phyloP scores from a whole-genome alignment of 2,888 invertebrate species.

The Lasiommata megera region DNA sequence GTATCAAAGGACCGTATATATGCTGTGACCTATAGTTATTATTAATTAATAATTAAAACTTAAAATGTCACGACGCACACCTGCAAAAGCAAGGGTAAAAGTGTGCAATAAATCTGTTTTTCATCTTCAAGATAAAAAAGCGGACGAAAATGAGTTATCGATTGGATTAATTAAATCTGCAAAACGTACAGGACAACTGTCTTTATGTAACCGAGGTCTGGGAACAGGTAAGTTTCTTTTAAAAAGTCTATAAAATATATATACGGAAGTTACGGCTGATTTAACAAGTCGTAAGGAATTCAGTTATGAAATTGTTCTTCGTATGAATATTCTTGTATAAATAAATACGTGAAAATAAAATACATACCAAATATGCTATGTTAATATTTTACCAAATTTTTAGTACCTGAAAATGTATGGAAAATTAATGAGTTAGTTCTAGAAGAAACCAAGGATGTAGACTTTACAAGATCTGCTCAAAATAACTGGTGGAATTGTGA shows the following conservation, averaged over 20 bases:
- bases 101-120: slow-evolving; percentile 80
- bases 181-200: slow-evolving; percentile 89
- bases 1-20: too few species aligned
- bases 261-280: slow-evolving; percentile 1
- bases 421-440: slow-evolving; percentile 85
- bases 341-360: too few species aligned
- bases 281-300: background rate
- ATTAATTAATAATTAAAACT: background rate
- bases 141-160: slow-evolving; percentile 86
- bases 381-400: slow-evolving; percentile 14
- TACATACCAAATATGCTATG: background rate
- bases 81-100: slow-evolving; percentile 60
- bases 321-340: background rate
- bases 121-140: slow-evolving; percentile 86
- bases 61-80: slow-evolving; percentile 59
- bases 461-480: slow-evolving; percentile 79
- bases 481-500: slow-evolving; percentile 93
- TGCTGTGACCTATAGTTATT: background rate
- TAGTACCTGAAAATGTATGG: slow-evolving; percentile 89
- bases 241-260: background rate
- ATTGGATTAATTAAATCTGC: slow-evolving; percentile 88
- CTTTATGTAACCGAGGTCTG: slow-evolving; percentile 88
- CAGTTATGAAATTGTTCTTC: background rate
- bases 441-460: slow-evolving; percentile 82
- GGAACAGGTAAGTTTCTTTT: slow-evolving; percentile 81